A percentile compares a stretch with the other conserved stretches of the same genome.
Evolutionary conservation across 2,797 vertebrate genomes (phyloP).

Genomic region (Pangasius larnaudii): DNA sequence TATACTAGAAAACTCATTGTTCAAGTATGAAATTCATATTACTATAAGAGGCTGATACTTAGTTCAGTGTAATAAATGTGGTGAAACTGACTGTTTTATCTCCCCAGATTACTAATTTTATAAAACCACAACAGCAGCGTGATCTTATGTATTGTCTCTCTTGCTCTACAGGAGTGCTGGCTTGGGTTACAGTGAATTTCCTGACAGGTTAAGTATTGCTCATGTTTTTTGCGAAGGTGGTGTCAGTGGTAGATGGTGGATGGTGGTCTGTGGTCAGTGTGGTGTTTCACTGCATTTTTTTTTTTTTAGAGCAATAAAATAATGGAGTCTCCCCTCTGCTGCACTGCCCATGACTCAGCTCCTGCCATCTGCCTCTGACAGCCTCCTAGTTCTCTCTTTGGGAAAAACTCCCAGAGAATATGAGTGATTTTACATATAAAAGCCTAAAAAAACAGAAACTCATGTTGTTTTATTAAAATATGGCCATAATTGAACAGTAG

Average conservation of each 20-base stretch:
- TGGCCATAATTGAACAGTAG: not conserved
- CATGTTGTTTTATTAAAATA: not conserved
- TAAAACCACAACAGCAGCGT: not conserved
- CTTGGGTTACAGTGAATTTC: constrained; percentile 98
- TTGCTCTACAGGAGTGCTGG: constrained; percentile 87
- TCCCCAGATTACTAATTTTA: not conserved
- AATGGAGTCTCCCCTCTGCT: constrained; percentile 64
- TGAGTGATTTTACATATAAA: constrained; percentile 44
- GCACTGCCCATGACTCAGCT: constrained; percentile 62
- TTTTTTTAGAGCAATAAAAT: constrained; percentile 58
- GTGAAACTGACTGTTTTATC: no score
- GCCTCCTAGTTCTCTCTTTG: constrained; percentile 40
- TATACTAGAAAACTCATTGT: not conserved
- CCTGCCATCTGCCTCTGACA: constrained; percentile 55
- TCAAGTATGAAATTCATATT: constrained; percentile 7
- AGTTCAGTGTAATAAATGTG: not conserved
- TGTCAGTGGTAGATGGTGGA: constrained; percentile 69
- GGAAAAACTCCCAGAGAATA: not conserved
- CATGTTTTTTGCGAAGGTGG: constrained; percentile 70
- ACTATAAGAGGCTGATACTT: not conserved
- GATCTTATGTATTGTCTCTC: constrained; percentile 56
- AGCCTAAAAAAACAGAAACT: constrained; percentile 1
- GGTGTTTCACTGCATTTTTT: constrained; percentile 64
- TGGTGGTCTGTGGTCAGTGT: constrained; percentile 63
- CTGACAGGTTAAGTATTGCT: constrained; percentile 89